phyloP scores from a whole-genome alignment of 2,113 vertebrate genomes.

The Thomomys bottae region DNA sequence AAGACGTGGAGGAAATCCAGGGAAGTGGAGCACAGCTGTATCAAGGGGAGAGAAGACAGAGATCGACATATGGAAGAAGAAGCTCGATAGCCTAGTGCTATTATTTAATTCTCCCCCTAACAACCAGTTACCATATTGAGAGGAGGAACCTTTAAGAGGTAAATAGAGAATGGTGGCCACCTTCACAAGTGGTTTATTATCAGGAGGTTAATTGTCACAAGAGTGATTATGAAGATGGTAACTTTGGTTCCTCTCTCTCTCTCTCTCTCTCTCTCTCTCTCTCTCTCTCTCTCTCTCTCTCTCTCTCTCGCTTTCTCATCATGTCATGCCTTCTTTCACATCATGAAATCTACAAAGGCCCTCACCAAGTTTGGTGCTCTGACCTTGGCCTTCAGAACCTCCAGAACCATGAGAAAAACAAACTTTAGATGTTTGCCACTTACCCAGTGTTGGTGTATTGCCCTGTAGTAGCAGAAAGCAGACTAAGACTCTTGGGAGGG shows the following conservation, averaged over 20 bases:
- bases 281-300: too few species aligned
- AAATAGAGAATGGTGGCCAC: too few species aligned
- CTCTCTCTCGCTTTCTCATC: not conserved
- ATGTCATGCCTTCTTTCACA: too few species aligned
- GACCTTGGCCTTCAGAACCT: not conserved
- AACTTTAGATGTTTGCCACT: not conserved
- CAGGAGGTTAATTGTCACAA: too few species aligned
- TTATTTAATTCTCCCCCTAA: not conserved
- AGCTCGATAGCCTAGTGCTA: accelerated
- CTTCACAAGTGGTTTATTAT: not conserved
- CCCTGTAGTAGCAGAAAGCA: not conserved
- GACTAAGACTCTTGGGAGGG: too few species aligned
- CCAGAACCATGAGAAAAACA: not conserved
- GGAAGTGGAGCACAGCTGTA: not conserved
- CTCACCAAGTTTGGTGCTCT: not conserved
- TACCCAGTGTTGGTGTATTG: not conserved
- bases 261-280: not conserved
- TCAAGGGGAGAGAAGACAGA: accelerated
- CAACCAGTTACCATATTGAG: not conserved
- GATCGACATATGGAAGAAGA: not conserved
- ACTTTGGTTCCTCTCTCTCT: not conserved
- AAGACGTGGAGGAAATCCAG: not conserved
- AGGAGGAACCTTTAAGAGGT: not conserved
- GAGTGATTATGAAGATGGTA: not conserved
- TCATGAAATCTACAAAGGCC: not conserved